Conservation (phyloP, 2,888 invertebrate genomes). For the Odontocerum albicorne region DNA sequence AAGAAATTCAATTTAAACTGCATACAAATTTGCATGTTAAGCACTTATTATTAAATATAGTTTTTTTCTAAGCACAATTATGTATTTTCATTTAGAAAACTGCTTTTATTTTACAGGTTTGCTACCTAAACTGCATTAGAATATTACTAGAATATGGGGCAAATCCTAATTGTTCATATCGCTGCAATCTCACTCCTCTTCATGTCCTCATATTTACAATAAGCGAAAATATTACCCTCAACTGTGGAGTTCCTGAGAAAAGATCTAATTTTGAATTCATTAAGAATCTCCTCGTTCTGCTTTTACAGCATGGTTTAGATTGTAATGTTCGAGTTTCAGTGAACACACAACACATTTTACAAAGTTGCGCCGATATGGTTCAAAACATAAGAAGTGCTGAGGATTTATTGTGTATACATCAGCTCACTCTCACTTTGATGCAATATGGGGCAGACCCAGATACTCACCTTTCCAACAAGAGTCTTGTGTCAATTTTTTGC, state of each 20-base stretch:
- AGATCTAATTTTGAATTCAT: constrained; percentile 70
- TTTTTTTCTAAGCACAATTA: not conserved
- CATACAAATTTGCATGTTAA: no score
- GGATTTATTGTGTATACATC: constrained; percentile 70
- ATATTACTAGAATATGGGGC: constrained; percentile 71
- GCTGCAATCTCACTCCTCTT: constrained; percentile 67
- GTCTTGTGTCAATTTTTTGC: constrained; percentile 42
- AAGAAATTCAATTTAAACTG: no score
- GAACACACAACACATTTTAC: constrained; percentile 69
- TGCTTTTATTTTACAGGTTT: constrained; percentile 55
- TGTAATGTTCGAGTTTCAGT: constrained; percentile 61
- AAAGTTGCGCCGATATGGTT: constrained; percentile 70
- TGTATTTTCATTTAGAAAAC: constrained; percentile 13
- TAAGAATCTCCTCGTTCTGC: constrained; percentile 64
- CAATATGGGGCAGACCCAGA: constrained; percentile 77
- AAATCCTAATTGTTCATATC: constrained; percentile 71
- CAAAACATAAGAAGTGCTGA: constrained; percentile 62
- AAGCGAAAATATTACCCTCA: constrained; percentile 69
- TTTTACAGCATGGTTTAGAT: constrained; percentile 69
- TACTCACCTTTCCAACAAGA: constrained; percentile 55
- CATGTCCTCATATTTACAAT: constrained; percentile 72
- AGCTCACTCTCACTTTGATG: constrained; percentile 68
- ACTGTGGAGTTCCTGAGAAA: constrained; percentile 64
- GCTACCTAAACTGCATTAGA: constrained; percentile 70
- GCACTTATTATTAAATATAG: not conserved